Percentiles rank a stretch among this genome's conserved stretches.
phyloP scores from a whole-genome alignment of 37 sponge, comb jelly and placozoan species.

The Chondrosia reniformis region DNA sequence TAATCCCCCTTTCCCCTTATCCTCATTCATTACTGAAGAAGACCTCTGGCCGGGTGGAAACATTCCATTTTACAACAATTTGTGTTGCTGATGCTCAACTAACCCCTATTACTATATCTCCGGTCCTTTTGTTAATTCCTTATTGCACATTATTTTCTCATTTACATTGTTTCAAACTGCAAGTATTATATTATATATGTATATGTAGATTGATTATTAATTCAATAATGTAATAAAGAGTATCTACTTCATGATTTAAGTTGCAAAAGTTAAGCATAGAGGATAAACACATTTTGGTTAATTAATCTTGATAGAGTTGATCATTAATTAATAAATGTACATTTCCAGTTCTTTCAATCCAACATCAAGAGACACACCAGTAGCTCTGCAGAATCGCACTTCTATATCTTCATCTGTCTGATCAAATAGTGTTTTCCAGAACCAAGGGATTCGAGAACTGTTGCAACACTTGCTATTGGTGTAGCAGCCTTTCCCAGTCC shows the following conservation, averaged over 20 bases:
- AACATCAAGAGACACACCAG: not conserved
- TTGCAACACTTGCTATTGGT: slow-evolving; percentile 5
- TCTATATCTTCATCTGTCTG: not conserved
- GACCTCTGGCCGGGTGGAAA: too few species aligned
- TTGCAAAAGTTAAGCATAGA: too few species aligned
- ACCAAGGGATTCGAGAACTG: not conserved
- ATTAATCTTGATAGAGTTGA: not conserved
- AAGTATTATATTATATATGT: too few species aligned
- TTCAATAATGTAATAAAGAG: not conserved
- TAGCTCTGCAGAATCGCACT: not conserved
- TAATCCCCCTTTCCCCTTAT: too few species aligned
- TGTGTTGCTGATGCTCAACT: too few species aligned
- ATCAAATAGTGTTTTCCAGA: slow-evolving; percentile 3
- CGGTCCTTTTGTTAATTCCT: too few species aligned
- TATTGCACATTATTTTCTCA: too few species aligned
- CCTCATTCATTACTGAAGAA: too few species aligned
- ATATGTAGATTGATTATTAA: not conserved
- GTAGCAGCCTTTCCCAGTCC: slow-evolving; percentile 16
- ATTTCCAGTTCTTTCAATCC: not conserved
- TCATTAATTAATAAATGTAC: not conserved
- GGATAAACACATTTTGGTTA: not conserved
- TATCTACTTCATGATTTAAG: not conserved
- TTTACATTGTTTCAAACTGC: too few species aligned
- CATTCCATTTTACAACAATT: too few species aligned
- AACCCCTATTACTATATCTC: too few species aligned